Base-by-base conservation (phyloP, 92 coral and sea anemone genomes). In the Montipora capitata region DNA sequence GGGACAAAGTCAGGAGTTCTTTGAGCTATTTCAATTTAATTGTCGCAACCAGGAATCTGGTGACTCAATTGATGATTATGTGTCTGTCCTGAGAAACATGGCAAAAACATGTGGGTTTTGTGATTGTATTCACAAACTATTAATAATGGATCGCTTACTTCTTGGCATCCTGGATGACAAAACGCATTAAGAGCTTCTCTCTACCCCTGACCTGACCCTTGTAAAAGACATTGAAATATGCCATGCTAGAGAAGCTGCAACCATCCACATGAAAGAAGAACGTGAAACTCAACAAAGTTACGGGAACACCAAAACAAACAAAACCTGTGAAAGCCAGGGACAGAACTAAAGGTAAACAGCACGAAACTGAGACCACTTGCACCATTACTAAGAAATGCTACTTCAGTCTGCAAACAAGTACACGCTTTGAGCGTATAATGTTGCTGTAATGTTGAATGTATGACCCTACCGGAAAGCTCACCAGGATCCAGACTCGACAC, bases 71-170 rank as follows among this genome's bases (percentile, higher is more conserved):
- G 81, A 77, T 15, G 52, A 77, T 35, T 77, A 61, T 15, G 15
- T 74, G 17, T 56, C 81, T 15, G 69, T 77, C 7, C 52, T 77
- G 40, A n/a, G 69, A 56, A 77, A 77, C 14, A 77, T 77, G 81
- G 80, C 80, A 18, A 75, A 75, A 75, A 75, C 49, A n/a, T 51
- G 80, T n/a, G n/a, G n/a, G n/a, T n/a, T n/a, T n/a, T n/a, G n/a
- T n/a, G n/a, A n/a, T n/a, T n/a, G n/a, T n/a, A 44, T 41, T 57
- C 57, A 40, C 40, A 59, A 73, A 73, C 18, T 51, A 16, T 51
- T 75, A 16, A 75, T 75, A 3, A 76, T 76, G 81, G 82, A 77
- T 40, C 82, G 68, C 13, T 14, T 77, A 52, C 71, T 77, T 6
- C 71, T 77, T 9, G 70, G 82, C 52, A 77, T 77, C 71, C 8